Base-by-base conservation (phyloP, 2,888 invertebrate genomes). In the Calliopum simillimum region DNA sequence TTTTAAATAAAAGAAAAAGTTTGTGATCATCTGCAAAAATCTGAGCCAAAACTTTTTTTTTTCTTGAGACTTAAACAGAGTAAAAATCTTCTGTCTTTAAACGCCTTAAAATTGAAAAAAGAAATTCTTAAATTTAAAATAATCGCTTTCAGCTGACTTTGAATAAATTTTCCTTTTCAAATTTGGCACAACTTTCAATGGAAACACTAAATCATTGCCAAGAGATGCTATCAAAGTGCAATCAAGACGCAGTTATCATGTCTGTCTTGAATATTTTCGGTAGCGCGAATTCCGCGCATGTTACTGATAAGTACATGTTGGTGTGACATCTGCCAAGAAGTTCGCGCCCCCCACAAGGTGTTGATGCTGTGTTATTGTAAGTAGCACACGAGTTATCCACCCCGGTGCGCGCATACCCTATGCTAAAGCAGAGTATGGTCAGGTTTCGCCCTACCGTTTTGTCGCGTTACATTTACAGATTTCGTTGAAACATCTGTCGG, bases 321-420 rank as follows among this genome's bases (percentile, higher is more conserved):
- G 33, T 33, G 58, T 21, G 33, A 47, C 67, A 67, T 58, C 67
- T 67, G 67, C 67, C 49, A 59, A 67, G 59, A 19, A 58, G 59
- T 56, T 47, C 19, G 65, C 67, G 67, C 67, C 67, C 67, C 67
- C 58, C 67, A 23, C 67, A 67, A 67, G 67, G 58, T 67, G 58
- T 47, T 67, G 13, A 56, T 53, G 21, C 23, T n/a, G n/a, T n/a
- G 33, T 33, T 8, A 33, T 33, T 66, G 66, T 56, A 49, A n/a
- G n/a, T n/a, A n/a, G n/a, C n/a, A 49, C 67, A 47, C 59, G 41
- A 46, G 67, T 41, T 49, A 46, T 46, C 56, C 47, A 46, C 41
- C 58, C 47, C 21, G 12, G 16, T 33, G 56, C n/a, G 16, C 19
- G 21, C 66, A 53, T 11, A 44, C 8, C 19, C 23, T 11, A 12